These are phyloP conservation scores for Tenebrosternarchus preto DNA, from an alignment of 2,113 vertebrate species.

Conservation along the genomic window DNA sequence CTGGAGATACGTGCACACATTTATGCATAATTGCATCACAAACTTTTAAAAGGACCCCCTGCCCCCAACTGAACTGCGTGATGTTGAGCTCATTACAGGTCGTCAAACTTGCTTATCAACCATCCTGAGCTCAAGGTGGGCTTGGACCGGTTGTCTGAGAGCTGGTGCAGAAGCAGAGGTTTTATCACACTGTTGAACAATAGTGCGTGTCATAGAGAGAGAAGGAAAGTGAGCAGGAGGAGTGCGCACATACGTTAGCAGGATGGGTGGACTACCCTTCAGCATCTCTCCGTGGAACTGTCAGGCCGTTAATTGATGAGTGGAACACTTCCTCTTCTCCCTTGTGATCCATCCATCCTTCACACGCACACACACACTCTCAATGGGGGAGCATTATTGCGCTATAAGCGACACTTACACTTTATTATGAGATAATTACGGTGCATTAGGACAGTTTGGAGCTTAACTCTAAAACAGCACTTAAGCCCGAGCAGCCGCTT, in stretches of 20 bases:
- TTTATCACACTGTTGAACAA: not conserved
- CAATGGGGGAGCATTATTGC: constrained; percentile 18
- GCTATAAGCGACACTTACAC: constrained; percentile 55
- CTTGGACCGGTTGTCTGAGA: not conserved
- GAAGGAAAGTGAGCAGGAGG: not conserved
- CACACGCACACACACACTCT: not conserved
- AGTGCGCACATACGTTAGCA: not conserved
- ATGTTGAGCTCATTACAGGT: not conserved
- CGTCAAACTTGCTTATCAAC: constrained; percentile 1
- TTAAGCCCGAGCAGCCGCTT: constrained; percentile 49
- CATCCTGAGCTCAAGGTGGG: not conserved
- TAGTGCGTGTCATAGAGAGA: not conserved
- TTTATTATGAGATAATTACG: constrained; percentile 65
- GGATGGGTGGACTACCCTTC: constrained; percentile 13
- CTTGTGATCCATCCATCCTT: constrained; percentile 41
- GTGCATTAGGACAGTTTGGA: constrained; percentile 56
- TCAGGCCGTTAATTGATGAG: constrained; percentile 57
- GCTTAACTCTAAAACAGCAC: constrained; percentile 57
- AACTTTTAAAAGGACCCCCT: no score
- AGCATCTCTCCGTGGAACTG: constrained; percentile 42
- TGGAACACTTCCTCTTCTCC: constrained; percentile 33
- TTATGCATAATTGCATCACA: no score
- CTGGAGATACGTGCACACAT: not conserved
- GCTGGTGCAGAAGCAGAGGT: not conserved
- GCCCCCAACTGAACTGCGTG: not conserved